Percentiles rank a stretch among this genome's conserved stretches.
phyloP scores from a whole-genome alignment of 2,113 vertebrate species.

The Syngnathus scovelli region DNA sequence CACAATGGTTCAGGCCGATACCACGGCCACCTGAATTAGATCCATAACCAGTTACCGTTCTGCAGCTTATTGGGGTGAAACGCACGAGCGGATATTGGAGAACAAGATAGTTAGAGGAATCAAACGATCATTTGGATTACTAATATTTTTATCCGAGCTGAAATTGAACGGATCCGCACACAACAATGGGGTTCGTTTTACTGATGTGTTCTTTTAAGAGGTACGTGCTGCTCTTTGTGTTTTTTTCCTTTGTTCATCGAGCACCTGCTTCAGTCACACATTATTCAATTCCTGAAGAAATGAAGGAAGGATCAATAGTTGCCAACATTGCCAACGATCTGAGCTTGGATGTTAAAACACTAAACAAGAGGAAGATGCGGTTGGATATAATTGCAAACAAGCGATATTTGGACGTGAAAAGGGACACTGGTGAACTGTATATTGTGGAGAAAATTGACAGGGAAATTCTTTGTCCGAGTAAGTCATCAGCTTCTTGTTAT shows the following conservation, averaged over 20 bases:
- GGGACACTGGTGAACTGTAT: slow-evolving; percentile 46
- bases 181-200: not conserved
- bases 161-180: not conserved
- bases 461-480: slow-evolving; percentile 21
- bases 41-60: not conserved
- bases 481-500: slow-evolving; percentile 35
- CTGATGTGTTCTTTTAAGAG: not conserved
- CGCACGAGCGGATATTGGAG: not conserved
- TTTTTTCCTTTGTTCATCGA: slow-evolving; percentile 15
- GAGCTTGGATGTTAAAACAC: slow-evolving; percentile 54
- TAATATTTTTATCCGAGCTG: not conserved
- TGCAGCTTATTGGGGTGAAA: not conserved
- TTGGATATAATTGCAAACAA: slow-evolving; percentile 43
- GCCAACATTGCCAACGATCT: slow-evolving; percentile 72
- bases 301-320: slow-evolving; percentile 68
- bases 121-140: not conserved
- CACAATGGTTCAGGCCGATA: not conserved
- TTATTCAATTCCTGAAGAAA: slow-evolving; percentile 70
- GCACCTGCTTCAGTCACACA: slow-evolving; percentile 33
- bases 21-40: not conserved
- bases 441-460: slow-evolving; percentile 51
- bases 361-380: slow-evolving; percentile 52
- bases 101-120: not conserved
- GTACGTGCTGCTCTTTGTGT: slow-evolving; percentile 39
- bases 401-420: slow-evolving; percentile 67